phyloP scores from a whole-genome alignment of 1,140 invertebrate genomes.

The Caenorhabditis tropicalis region DNA sequence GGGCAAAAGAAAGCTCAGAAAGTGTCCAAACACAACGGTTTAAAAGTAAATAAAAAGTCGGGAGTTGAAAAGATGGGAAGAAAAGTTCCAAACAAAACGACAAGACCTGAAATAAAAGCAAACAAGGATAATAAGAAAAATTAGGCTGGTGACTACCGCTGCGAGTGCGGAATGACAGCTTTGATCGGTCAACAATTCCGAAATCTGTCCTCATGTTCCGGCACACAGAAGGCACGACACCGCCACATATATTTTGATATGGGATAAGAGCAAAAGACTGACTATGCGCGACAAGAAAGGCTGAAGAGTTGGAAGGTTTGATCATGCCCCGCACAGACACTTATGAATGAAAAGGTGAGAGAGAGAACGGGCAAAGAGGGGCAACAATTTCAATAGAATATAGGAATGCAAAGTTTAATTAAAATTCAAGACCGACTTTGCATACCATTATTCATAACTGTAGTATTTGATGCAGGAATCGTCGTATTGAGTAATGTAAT shows the following conservation, averaged over 20 bases:
- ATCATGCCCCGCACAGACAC: constrained; percentile 6
- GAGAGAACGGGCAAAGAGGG: background rate
- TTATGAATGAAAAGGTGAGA: background rate
- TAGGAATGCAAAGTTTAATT: constrained; percentile 11
- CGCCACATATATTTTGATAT: constrained; percentile 18
- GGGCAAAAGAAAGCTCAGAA: background rate
- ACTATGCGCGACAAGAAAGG: constrained; percentile 31
- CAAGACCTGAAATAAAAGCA: constrained; percentile 40
- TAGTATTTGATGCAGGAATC: background rate
- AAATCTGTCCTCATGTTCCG: constrained; percentile 43
- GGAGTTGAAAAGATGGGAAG: background rate
- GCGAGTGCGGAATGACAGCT: constrained; percentile 22
- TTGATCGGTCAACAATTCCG: constrained; percentile 43
- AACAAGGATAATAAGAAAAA: constrained; percentile 41
- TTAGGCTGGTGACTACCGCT: constrained; percentile 40
- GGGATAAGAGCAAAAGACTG: constrained; percentile 43
- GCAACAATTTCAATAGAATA: background rate
- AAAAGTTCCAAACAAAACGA: constrained; percentile 38
- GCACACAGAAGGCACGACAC: constrained; percentile 30
- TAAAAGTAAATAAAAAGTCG: constrained; percentile 33
- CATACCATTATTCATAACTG: constrained; percentile 21
- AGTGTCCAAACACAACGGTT: constrained; percentile 9
- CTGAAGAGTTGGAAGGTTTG: background rate
- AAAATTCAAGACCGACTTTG: constrained; percentile 41
- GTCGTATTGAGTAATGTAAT: background rate